Conservation (phyloP, 2,888 invertebrate genomes). For the Hylaea fasciaria region DNA sequence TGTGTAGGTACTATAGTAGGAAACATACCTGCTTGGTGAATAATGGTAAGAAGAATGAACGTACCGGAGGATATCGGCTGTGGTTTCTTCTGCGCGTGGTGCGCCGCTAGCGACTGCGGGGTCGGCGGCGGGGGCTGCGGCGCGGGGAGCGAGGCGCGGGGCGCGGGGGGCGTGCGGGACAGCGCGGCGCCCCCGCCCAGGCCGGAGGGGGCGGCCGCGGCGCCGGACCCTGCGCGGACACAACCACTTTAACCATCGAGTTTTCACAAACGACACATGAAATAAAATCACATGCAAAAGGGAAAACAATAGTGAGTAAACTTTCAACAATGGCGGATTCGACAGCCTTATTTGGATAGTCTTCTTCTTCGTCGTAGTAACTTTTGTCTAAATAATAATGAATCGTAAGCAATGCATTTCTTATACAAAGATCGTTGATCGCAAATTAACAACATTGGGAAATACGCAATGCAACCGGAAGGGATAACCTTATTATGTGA, state of each 20-base stretch:
- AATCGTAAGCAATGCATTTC: no score
- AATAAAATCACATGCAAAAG: background rate
- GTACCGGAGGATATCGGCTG: constrained; percentile 75
- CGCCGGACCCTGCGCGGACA: constrained; percentile 39
- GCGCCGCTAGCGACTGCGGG: constrained; percentile 41
- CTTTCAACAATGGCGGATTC: constrained; percentile 2
- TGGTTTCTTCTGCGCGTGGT: constrained; percentile 49
- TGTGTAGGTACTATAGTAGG: no score
- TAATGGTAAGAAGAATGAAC: background rate
- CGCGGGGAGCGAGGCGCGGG: constrained; percentile 32
- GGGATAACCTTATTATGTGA: no score
- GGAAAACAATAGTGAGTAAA: background rate
- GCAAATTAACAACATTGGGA: no score
- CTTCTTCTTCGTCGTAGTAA: no score
- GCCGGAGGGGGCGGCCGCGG: constrained; percentile 11
- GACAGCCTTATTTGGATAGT: no score
- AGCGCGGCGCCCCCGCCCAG: constrained; percentile 31
- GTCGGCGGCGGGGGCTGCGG: constrained; percentile 37
- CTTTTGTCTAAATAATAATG: no score
- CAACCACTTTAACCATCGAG: background rate
- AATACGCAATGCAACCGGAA: no score
- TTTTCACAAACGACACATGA: background rate
- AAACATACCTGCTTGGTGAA: no score
- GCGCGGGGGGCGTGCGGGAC: constrained; percentile 32
- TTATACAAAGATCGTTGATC: no score